Conservation (phyloP, 1,140 invertebrate genomes). For the Bombus soroeensis region DNA sequence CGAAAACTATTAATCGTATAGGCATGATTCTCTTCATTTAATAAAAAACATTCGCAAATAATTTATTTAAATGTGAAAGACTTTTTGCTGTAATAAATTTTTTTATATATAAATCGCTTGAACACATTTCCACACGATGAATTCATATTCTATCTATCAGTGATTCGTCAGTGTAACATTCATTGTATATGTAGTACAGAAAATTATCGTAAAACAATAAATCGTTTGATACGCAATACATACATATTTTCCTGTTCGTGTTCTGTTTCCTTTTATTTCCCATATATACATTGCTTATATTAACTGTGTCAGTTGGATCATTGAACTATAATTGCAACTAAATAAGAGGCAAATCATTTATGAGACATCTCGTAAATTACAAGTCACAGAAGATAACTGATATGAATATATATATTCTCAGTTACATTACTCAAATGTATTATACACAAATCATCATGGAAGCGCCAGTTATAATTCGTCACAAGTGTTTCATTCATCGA, state of each 20-base stretch:
- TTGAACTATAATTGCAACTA: constrained; percentile 19
- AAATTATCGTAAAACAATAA: constrained; percentile 2
- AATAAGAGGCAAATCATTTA: constrained; percentile 13
- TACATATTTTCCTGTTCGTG: background rate
- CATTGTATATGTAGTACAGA: too few species aligned
- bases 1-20: too few species aligned
- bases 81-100: background rate
- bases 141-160: background rate
- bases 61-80: too few species aligned
- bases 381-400: constrained; percentile 6
- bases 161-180: background rate
- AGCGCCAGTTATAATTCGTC: background rate
- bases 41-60: background rate
- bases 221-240: background rate
- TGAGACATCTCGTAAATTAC: constrained; percentile 21
- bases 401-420: background rate
- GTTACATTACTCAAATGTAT: background rate
- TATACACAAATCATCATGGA: background rate
- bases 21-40: too few species aligned
- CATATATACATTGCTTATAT: background rate
- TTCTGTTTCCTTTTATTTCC: background rate
- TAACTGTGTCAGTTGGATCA: constrained; percentile 28
- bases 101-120: background rate
- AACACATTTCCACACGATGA: background rate
- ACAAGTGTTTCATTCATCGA: background rate